A percentile compares a stretch with the other conserved stretches of the same genome.
Evolutionary conservation across 2,113 vertebrate species (phyloP).

Genomic region (Argyrosomus japonicus): DNA sequence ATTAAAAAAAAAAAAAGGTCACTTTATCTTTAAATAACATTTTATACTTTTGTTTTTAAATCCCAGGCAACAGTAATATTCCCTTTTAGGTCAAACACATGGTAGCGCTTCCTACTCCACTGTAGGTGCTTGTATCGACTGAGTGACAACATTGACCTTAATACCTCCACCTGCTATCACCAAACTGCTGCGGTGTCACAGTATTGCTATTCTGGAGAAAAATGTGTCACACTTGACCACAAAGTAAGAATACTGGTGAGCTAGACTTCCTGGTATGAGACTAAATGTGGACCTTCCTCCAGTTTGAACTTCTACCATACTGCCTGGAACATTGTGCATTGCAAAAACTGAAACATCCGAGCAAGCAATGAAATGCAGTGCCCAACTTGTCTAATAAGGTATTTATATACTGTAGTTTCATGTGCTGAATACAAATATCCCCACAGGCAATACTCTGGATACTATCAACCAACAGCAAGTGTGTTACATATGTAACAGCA

Average conservation of each 20-base stretch:
- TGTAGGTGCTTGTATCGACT: not conserved
- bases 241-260: not conserved
- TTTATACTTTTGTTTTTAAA: not conserved
- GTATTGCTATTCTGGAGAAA: not conserved
- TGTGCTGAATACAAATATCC: constrained; percentile 25
- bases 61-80: not conserved
- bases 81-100: not conserved
- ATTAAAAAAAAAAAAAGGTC: constrained; percentile 3
- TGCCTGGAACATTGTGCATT: not conserved
- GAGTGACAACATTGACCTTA: constrained; percentile 21
- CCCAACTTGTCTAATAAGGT: constrained; percentile 8
- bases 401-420: constrained; percentile 11
- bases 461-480: constrained; percentile 4
- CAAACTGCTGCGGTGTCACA: not conserved
- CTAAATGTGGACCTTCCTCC: not conserved
- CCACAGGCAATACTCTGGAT: constrained; percentile 27
- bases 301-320: constrained; percentile 8
- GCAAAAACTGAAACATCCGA: not conserved
- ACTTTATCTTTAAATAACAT: not conserved
- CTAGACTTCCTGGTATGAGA: not conserved
- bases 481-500: constrained; percentile 11
- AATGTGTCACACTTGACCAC: constrained; percentile 4
- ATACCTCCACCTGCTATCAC: constrained; percentile 10
- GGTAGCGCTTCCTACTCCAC: not conserved
- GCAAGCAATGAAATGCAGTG: constrained; percentile 7